Conservation (phyloP, 2,888 invertebrate species). For the Clusia tigrina region DNA sequence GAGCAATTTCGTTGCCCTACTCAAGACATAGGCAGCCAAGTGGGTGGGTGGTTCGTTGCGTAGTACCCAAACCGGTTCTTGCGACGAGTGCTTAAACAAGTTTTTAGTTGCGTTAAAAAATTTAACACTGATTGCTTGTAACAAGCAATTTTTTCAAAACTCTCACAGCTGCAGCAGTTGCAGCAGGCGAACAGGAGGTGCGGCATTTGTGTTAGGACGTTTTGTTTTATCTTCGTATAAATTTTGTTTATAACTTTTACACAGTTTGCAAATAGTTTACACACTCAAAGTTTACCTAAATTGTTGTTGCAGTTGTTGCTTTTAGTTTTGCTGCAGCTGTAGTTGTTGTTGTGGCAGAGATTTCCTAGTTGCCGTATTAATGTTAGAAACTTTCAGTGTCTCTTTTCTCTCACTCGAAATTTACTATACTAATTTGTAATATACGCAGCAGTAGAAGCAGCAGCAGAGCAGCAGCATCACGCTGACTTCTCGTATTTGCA, state of each 20-base stretch:
- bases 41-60: background rate
- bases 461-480: background rate
- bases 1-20: constrained; percentile 1
- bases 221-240: background rate
- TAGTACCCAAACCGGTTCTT: background rate
- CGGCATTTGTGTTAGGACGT: background rate
- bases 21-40: background rate
- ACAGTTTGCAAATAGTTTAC: background rate
- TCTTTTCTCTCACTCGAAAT: too few relatives aligned
- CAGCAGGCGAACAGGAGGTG: background rate
- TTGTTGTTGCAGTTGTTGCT: background rate
- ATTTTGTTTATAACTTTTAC: too few relatives aligned
- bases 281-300: background rate
- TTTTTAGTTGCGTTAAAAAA: background rate
- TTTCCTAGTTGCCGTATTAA: too few relatives aligned
- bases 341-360: background rate
- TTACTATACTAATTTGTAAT: background rate
- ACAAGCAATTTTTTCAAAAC: constrained; percentile 21
- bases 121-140: constrained; percentile 29
- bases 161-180: background rate
- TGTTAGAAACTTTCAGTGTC: too few relatives aligned
- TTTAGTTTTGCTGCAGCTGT: background rate
- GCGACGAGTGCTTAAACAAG: background rate
- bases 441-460: background rate
- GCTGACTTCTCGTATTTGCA: background rate